phyloP scores from a whole-genome alignment of 2,113 vertebrate genomes.

The Trogon melanurus region DNA sequence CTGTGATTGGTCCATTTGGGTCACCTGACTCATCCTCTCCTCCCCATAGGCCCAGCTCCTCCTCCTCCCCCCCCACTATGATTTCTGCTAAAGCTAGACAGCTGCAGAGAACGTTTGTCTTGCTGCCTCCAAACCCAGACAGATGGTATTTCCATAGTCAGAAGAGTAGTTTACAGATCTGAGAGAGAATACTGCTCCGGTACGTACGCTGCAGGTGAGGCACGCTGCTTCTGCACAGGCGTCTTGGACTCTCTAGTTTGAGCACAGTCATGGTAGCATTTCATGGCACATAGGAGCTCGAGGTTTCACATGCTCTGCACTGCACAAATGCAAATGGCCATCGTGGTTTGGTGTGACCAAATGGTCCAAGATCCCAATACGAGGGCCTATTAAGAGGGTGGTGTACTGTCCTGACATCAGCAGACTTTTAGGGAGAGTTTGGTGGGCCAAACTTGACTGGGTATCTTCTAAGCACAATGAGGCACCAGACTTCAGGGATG shows the following conservation, averaged over 20 bases:
- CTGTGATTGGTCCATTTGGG: too few species aligned
- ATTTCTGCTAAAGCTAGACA: too few species aligned
- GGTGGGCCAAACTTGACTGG: neutral
- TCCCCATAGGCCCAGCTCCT: too few species aligned
- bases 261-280: neutral
- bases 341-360: neutral
- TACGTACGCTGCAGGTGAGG: neutral
- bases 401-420: fast-evolving
- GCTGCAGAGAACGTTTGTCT: too few species aligned
- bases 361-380: neutral
- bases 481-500: neutral
- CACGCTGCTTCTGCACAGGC: neutral
- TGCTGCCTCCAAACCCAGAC: too few species aligned
- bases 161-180: neutral
- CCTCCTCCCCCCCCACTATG: too few species aligned
- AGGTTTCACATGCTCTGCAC: neutral
- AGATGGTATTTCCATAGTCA: neutral
- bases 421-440: neutral
- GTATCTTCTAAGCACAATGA: neutral
- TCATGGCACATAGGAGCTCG: neutral
- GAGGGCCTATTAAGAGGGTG: neutral
- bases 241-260: neutral
- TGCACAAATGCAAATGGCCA: neutral
- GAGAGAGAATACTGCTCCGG: neutral
- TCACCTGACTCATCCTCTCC: too few species aligned